Evolutionary conservation across 2,797 vertebrate genomes (phyloP), one percentile per base, ranked within the genome.

Genomic region (Pseudocheirus occidentalis): DNA sequence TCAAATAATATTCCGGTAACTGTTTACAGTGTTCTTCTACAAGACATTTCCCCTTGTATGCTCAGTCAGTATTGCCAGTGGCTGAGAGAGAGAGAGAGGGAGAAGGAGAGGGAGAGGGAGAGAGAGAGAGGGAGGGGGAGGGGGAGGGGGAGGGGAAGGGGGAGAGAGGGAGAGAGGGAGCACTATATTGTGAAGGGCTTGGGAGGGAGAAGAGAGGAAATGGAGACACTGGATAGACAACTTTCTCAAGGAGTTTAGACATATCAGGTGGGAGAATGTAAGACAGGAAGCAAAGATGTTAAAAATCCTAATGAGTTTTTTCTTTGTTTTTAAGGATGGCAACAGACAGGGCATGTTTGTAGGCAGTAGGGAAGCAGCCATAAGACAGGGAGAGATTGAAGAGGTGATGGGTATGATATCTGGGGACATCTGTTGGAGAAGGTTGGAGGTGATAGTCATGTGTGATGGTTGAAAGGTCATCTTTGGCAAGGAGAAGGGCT

Each of bases 171-270:
- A 59, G 57, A 29, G 57, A 62, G 31, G n/a, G n/a, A 52, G 52
- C 52, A 52, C 31, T 34, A 16, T 13, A 66, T 13, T 66, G 4
- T 16, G 34, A 28, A 66, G 62, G 34, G 14, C 34, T 66, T 34
- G 91, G 90, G 3, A 53, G 57, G 52, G 50, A 94, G 90, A 94
- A 4, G 52, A 93, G 92, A 66, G 5, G 54, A 93, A 91, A 55
- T 73, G 62, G 14, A 50, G 55, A 27, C 46, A 90, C 29, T 91
- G 59, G 91, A 54, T 90, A 55, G 73, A 4, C 57, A 13, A 92
- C 90, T 93, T 62, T 62, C 31, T 62, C 94, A 34, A 50, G 59
- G 90, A 90, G 55, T 66, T 29, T 90, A 91, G 46, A 46, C 94
- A 9, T 14, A n/a, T 0, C 92, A 50, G 59, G 52, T 34, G 89